Evolutionary conservation across 2,113 vertebrate species (phyloP), one percentile per base, ranked within the genome.

Genomic region (Tachycineta bicolor): DNA sequence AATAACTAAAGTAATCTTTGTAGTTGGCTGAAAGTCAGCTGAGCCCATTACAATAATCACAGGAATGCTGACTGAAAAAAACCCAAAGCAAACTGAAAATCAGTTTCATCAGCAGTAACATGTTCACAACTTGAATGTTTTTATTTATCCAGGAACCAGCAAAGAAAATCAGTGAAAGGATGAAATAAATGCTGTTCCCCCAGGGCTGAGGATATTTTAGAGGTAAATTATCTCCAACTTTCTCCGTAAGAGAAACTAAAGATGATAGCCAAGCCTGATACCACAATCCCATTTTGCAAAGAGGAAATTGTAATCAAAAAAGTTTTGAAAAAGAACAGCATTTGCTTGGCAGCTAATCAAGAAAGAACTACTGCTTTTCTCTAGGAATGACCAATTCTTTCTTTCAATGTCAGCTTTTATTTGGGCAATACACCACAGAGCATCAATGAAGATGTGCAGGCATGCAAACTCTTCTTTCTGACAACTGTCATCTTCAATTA

Each of bases 281-380:
- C 20, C 49, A 39, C 33, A 83, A 47, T 50, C 64, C n/a, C 74
- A 23, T 77, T 91, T 70, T 44, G 29, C 39, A 29, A 95, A 70
- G 34, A 47, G 18, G 79, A 94, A 89, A 87, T 67, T 39, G 22
- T 49, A 14, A 91, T 77, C 50, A 46, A 74, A 89, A 88, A 87
- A 22, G 31, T 80, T 89, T 39, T 34, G 12, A 9, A 69, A 62
- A 46, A 76, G 62, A 88, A 29, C 17, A 62, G 34, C 3, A 2
- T 84, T 90, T 55, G 21, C 55, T n/a, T 83, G 82, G 81, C 89
- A 92, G 79, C 46, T 90, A 52, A 71, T 90, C 90, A 90, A n/a
- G 67, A 29, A 63, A 62, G 23, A 59, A 50, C 31, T 62, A 22
- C 14, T 41, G 15, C 49, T 85, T 90, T 47, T 46, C 63, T 86